Evolutionary conservation across 2,113 vertebrate genomes (phyloP).

Genomic region (Rana temporaria): DNA sequence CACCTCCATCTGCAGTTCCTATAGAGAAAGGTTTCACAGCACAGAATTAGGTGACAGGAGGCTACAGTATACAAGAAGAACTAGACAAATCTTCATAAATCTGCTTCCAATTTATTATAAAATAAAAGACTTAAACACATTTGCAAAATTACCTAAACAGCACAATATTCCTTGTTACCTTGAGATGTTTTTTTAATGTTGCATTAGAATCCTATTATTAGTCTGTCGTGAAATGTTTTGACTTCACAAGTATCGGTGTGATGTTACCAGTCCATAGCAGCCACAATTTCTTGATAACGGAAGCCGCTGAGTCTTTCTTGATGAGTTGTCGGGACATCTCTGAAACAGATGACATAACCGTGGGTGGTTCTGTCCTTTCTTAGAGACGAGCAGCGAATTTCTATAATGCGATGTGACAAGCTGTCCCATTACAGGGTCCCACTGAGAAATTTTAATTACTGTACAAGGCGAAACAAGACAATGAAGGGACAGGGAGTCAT

Average conservation of each 20-base stretch:
- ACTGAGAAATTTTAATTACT: conserved; percentile 81
- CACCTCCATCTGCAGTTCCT: too few relatives aligned
- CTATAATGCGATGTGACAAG: conserved; percentile 85
- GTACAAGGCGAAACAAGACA: conserved; percentile 27
- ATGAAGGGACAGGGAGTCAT: background rate
- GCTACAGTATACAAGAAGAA: too few relatives aligned
- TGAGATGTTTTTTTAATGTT: background rate
- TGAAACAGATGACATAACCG: conserved; percentile 78
- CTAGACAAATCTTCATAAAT: too few relatives aligned
- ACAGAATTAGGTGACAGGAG: too few relatives aligned
- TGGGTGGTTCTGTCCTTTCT: conserved; percentile 78
- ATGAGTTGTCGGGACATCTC: conserved; percentile 66
- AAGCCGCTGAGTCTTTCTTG: conserved; percentile 63
- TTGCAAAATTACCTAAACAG: too few relatives aligned
- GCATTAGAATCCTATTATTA: background rate
- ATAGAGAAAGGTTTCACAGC: too few relatives aligned
- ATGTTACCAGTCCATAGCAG: conserved; percentile 15
- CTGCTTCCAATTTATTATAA: too few relatives aligned
- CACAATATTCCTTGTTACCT: background rate
- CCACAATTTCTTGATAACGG: conserved; percentile 55
- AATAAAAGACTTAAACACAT: too few relatives aligned
- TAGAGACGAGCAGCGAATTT: conserved; percentile 70
- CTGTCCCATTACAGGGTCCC: conserved; percentile 79
- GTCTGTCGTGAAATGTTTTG: background rate
- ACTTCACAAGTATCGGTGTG: background rate